Evolutionary conservation across 2,113 vertebrate species (phyloP).

Genomic region (Ictalurus furcatus): DNA sequence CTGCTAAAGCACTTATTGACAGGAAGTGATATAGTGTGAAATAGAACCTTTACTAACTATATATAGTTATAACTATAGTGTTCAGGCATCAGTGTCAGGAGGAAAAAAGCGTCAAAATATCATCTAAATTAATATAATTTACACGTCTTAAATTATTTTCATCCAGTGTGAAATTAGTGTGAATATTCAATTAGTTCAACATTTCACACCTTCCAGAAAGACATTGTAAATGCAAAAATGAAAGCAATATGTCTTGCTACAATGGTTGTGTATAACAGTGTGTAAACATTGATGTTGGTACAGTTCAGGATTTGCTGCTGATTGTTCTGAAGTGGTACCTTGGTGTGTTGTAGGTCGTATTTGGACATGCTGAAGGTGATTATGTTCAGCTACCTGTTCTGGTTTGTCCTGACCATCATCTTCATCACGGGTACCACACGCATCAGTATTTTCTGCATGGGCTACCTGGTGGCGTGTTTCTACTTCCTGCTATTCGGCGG

Average conservation of each 20-base stretch:
- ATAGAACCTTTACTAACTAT: not conserved
- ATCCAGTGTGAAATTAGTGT: not conserved
- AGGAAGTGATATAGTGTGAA: not conserved
- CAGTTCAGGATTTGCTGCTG: not conserved
- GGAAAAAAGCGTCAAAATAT: not conserved
- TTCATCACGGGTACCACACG: constrained; percentile 97
- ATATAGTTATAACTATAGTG: too few relatives aligned
- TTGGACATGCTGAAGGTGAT: constrained; percentile 98
- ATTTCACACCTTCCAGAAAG: not conserved
- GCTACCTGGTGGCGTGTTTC: constrained; percentile 97
- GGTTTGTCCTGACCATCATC: constrained; percentile 98
- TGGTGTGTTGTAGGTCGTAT: constrained; percentile 83
- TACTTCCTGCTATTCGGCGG: constrained; percentile 98
- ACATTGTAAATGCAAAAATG: not conserved
- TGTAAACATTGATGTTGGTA: not conserved
- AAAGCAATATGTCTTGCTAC: not conserved
- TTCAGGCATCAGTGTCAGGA: not conserved
- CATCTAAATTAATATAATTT: not conserved
- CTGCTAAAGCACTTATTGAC: not conserved
- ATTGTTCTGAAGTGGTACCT: constrained; percentile 10
- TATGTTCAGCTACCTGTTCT: constrained; percentile 98
- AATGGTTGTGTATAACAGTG: not conserved
- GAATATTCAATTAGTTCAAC: not conserved
- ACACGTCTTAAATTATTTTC: not conserved
- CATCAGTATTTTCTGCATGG: constrained; percentile 99